Evolutionary conservation across 2,113 vertebrate genomes (phyloP).

Genomic region (Bucco capensis): DNA sequence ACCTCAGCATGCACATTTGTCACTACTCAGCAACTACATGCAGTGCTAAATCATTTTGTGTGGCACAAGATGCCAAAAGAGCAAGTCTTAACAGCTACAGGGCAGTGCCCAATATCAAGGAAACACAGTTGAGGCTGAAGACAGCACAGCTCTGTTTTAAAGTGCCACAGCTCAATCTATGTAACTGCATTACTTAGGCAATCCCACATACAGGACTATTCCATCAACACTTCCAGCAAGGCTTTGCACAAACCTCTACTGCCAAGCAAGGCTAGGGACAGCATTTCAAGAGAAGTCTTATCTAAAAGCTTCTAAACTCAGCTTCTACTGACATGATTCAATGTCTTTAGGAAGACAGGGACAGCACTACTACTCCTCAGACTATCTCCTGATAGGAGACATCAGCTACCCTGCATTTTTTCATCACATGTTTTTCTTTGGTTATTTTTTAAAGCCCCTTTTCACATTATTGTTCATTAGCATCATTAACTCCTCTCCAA

Average conservation of each 20-base stretch:
- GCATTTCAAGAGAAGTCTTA: not conserved
- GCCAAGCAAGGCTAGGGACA: not conserved
- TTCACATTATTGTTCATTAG: not conserved
- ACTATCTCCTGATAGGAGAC: not conserved
- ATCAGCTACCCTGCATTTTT: not conserved
- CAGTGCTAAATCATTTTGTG: not conserved
- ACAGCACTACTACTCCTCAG: not conserved
- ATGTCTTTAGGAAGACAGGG: not conserved
- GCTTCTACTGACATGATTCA: not conserved
- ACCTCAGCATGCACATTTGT: not conserved
- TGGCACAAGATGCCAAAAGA: slow-evolving; percentile 25
- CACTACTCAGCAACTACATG: not conserved
- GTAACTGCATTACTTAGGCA: slow-evolving; percentile 8
- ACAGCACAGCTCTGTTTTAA: slow-evolving; percentile 24
- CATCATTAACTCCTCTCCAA: not conserved
- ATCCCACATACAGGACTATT: not conserved
- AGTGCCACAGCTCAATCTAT: not conserved
- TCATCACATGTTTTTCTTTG: not conserved
- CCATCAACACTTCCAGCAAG: not conserved
- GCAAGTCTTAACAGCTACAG: slow-evolving; percentile 38
- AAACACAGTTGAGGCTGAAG: not conserved
- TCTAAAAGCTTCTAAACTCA: slow-evolving; percentile 21
- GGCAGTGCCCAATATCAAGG: not conserved
- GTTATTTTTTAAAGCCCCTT: not conserved
- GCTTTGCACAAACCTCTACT: not conserved